phyloP scores from a whole-genome alignment of 2,888 invertebrate species.

The Protonemura montana region DNA sequence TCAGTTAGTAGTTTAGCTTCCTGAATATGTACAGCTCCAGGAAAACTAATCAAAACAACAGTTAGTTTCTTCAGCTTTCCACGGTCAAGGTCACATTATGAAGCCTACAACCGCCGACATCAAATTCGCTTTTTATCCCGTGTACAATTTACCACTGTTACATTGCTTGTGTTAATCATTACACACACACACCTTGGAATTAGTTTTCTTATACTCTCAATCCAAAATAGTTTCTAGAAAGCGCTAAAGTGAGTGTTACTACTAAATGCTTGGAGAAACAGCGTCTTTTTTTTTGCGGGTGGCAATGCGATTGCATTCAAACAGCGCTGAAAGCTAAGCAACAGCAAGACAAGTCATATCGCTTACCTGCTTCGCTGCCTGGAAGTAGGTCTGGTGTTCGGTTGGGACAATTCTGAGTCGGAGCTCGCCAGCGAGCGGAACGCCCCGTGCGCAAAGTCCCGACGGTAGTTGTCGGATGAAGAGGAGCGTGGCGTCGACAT shows the following conservation, averaged over 20 bases:
- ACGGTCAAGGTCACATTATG: neutral
- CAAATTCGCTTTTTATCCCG: neutral
- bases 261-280: neutral
- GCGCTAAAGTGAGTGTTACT: neutral
- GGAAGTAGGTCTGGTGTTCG: slow-evolving; percentile 58
- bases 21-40: neutral
- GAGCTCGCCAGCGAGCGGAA: slow-evolving; percentile 63
- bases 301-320: too few relatives aligned
- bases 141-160: neutral
- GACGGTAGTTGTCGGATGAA: slow-evolving; percentile 72
- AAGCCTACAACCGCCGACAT: neutral
- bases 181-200: neutral
- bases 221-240: neutral
- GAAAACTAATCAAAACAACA: neutral
- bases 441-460: slow-evolving; percentile 76
- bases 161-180: neutral
- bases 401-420: slow-evolving; percentile 63
- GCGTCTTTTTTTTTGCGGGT: too few relatives aligned
- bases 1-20: slow-evolving; percentile 13
- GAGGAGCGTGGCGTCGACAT: slow-evolving; percentile 50
- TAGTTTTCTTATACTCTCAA: neutral
- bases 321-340: neutral
- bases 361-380: slow-evolving; percentile 52
- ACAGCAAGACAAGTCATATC: neutral
- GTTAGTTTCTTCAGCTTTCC: neutral